Evolutionary conservation across 2,888 invertebrate genomes (phyloP).

Genomic region (Brachyopa scutellaris): DNA sequence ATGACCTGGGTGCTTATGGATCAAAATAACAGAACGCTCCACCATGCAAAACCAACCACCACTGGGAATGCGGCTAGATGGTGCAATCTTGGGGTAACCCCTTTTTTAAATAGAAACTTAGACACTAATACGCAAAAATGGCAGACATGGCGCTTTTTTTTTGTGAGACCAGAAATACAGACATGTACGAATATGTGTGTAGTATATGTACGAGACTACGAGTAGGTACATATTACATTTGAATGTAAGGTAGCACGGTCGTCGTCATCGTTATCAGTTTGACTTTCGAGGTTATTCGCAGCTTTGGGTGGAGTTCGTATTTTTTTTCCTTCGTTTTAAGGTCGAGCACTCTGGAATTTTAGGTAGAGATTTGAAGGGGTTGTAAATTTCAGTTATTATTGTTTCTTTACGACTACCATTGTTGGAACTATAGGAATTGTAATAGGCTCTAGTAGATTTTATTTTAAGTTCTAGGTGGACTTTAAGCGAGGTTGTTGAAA

Average conservation of each 20-base stretch:
- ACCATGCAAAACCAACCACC: slow-evolving; percentile 32
- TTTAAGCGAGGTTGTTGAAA: too few species aligned
- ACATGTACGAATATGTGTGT: neutral
- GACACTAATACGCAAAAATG: slow-evolving; percentile 38
- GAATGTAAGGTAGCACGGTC: neutral
- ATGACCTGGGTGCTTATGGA: slow-evolving; percentile 61
- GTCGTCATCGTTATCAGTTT: slow-evolving; percentile 14
- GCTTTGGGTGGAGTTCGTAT: slow-evolving; percentile 1
- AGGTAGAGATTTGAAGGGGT: too few species aligned
- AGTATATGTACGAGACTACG: too few species aligned
- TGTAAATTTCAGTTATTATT: too few species aligned
- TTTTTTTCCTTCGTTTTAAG: slow-evolving; percentile 24
- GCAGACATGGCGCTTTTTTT: slow-evolving; percentile 27
- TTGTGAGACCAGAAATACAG: slow-evolving; percentile 12
- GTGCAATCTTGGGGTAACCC: slow-evolving; percentile 17
- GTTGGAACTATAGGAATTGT: too few species aligned
- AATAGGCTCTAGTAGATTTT: too few species aligned
- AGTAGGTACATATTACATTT: too few species aligned
- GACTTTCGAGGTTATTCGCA: slow-evolving; percentile 44
- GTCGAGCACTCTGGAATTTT: too few species aligned
- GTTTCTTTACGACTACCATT: too few species aligned
- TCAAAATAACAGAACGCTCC: slow-evolving; percentile 48
- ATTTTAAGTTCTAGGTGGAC: too few species aligned
- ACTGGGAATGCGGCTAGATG: neutral
- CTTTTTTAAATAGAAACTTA: slow-evolving; percentile 23